Percentiles rank a stretch among this genome's conserved stretches.
These are phyloP conservation scores for Dissostichus mawsoni DNA, from an alignment of 2,113 vertebrate species.

Conservation along the genomic window DNA sequence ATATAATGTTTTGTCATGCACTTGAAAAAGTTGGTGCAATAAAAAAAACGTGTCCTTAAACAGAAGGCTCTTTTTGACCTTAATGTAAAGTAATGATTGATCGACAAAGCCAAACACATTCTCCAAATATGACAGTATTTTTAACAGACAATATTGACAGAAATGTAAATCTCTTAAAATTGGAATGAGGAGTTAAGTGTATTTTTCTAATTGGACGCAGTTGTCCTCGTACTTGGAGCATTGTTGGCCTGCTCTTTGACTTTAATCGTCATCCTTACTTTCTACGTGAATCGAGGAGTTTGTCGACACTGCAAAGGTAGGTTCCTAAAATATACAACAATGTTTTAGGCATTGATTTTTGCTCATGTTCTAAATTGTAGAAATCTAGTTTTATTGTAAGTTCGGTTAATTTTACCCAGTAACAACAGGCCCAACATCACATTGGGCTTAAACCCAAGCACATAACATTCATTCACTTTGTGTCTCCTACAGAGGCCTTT, in stretches of 20 bases:
- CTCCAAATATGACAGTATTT: not conserved
- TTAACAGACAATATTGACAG: too few relatives aligned
- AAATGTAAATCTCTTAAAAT: too few relatives aligned
- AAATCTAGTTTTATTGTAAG: too few relatives aligned
- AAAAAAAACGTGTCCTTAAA: too few relatives aligned
- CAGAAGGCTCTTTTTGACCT: too few relatives aligned
- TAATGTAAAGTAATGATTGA: too few relatives aligned
- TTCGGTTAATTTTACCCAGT: too few relatives aligned
- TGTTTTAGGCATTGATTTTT: not conserved
- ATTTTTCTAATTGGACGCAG: not conserved
- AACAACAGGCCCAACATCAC: not conserved
- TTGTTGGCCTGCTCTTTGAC: conserved; percentile 26
- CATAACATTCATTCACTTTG: too few relatives aligned
- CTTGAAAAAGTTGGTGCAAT: too few relatives aligned
- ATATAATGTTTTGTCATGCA: not conserved
- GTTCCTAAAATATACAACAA: not conserved
- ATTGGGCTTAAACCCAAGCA: too few relatives aligned
- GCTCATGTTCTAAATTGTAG: not conserved
- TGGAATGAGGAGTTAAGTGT: not conserved
- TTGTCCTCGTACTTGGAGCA: not conserved
- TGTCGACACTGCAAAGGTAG: conserved; percentile 9
- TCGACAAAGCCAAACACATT: too few relatives aligned
- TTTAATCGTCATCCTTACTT: not conserved
- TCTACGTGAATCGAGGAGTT: not conserved
- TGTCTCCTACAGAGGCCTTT: too few relatives aligned